Evolutionary conservation across 2,113 vertebrate genomes (phyloP).

Genomic region (Oncorhynchus gorbuscha): DNA sequence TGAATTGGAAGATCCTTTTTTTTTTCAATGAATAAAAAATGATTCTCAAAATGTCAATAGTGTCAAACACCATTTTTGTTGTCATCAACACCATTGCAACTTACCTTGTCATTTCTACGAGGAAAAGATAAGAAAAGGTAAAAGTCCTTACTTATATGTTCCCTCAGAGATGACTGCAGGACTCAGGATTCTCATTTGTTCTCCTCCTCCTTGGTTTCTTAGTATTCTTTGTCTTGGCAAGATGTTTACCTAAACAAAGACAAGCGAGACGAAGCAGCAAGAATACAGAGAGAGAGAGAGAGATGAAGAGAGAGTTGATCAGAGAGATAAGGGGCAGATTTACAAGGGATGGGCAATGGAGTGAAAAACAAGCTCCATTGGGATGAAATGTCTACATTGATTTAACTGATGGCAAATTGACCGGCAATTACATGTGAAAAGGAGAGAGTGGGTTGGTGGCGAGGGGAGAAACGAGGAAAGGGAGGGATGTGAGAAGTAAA

Average conservation of each 20-base stretch:
- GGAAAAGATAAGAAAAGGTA: constrained; percentile 2
- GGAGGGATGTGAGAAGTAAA: constrained; percentile 14
- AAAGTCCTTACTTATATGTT: constrained; percentile 59
- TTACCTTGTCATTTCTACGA: neutral
- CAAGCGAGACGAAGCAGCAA: neutral
- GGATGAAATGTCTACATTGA: constrained; percentile 39
- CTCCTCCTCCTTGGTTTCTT: neutral
- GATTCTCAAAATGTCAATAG: neutral
- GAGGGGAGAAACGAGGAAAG: constrained; percentile 27
- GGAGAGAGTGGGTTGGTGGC: constrained; percentile 29
- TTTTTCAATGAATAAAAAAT: neutral
- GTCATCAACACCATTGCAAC: neutral
- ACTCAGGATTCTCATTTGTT: constrained; percentile 22
- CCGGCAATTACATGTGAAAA: constrained; percentile 46
- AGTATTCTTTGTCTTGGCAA: neutral
- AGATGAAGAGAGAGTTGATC: neutral
- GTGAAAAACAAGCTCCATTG: constrained; percentile 8
- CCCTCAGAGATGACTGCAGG: neutral
- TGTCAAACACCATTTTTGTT: neutral
- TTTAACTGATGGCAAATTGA: constrained; percentile 39
- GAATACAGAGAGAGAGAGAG: neutral
- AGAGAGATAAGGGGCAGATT: constrained; percentile 16
- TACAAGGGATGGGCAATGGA: constrained; percentile 10
- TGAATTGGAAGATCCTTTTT: neutral
- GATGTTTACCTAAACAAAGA: neutral